Evolutionary conservation across 2,797 vertebrate species (phyloP).

Genomic region (Falco peregrinus): DNA sequence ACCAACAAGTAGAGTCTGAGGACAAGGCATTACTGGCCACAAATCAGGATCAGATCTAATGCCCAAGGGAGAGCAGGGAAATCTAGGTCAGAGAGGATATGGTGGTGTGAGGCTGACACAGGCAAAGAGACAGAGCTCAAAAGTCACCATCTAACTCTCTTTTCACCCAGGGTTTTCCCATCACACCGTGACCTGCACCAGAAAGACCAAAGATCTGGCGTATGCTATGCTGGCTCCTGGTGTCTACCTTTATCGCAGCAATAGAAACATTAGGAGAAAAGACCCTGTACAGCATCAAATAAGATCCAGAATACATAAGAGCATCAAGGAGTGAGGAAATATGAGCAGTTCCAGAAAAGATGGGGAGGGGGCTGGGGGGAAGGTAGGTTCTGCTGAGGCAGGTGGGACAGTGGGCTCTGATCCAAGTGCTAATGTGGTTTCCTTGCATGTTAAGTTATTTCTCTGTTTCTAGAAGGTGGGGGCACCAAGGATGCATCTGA

Average conservation of each 20-base stretch:
- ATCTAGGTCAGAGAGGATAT: not conserved
- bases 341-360: not conserved
- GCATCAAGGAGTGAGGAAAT: not conserved
- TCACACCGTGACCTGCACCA: not conserved
- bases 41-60: slow-evolving; percentile 11
- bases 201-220: not conserved
- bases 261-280: not conserved
- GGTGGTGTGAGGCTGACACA: accelerated
- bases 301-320: not conserved
- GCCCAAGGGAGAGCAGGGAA: not conserved
- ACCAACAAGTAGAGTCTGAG: not conserved
- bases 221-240: not conserved
- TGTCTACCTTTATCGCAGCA: not conserved
- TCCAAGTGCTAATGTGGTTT: not conserved
- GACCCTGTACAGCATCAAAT: not conserved
- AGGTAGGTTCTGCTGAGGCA: not conserved
- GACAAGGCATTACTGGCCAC: not conserved
- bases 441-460: not conserved
- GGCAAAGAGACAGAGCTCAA: not conserved
- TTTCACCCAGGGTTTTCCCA: not conserved
- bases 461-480: not conserved
- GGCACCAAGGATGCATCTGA: not conserved
- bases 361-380: too few species aligned
- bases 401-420: not conserved
- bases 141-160: not conserved